Evolutionary conservation across 2,113 vertebrate species (phyloP).

Genomic region (Austrofundulus limnaeus): DNA sequence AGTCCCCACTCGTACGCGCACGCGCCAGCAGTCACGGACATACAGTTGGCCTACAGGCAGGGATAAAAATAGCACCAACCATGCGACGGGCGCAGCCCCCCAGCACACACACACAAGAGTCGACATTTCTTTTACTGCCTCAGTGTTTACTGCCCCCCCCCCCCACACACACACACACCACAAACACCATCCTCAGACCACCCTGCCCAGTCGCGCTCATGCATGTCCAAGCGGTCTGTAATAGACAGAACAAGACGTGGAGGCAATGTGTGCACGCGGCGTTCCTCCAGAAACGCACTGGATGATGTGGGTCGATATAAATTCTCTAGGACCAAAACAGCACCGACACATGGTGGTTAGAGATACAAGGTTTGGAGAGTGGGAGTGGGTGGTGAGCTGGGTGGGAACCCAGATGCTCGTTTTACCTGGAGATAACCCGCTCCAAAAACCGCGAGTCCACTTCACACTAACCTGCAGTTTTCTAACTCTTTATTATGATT

Average conservation of each 20-base stretch:
- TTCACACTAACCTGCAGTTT: slow-evolving; percentile 37
- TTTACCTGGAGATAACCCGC: slow-evolving; percentile 53
- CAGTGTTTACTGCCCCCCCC: neutral
- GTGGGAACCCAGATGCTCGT: slow-evolving; percentile 55
- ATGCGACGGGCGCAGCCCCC: slow-evolving; percentile 75
- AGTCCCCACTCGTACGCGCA: slow-evolving; percentile 36
- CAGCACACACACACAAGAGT: too few species aligned
- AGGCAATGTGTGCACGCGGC: slow-evolving; percentile 82
- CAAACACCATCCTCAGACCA: slow-evolving; percentile 6
- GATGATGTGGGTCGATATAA: slow-evolving; percentile 79
- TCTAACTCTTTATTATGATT: slow-evolving; percentile 17
- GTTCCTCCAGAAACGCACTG: slow-evolving; percentile 81
- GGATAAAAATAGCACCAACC: slow-evolving; percentile 85
- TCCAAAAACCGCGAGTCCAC: slow-evolving; percentile 40
- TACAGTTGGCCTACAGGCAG: slow-evolving; percentile 75
- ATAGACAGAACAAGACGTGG: slow-evolving; percentile 52
- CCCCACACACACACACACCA: too few species aligned
- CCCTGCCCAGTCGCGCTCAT: slow-evolving; percentile 35
- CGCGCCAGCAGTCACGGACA: slow-evolving; percentile 66
- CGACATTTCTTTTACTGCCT: slow-evolving; percentile 22
- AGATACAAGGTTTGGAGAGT: slow-evolving; percentile 24
- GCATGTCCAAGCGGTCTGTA: slow-evolving; percentile 38
- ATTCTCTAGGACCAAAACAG: slow-evolving; percentile 67
- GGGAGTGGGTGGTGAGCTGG: neutral
- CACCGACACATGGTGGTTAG: slow-evolving; percentile 33